A percentile compares a stretch with the other conserved stretches of the same genome.
Evolutionary conservation across 2,888 invertebrate species (phyloP).

Genomic region (Meloe dianella): DNA sequence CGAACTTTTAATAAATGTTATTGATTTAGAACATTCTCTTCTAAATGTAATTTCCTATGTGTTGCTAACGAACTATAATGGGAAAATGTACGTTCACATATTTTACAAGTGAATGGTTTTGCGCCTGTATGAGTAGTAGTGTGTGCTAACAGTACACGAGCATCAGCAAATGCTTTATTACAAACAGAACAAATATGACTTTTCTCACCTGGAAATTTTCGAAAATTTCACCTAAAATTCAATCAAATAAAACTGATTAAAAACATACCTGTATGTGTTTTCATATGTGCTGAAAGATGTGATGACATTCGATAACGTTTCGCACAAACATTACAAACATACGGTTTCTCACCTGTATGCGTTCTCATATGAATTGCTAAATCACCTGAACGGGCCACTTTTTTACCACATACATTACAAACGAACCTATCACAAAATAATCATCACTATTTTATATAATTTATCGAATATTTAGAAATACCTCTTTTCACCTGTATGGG

Average conservation of each 20-base stretch:
- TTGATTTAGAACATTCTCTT: constrained; percentile 14
- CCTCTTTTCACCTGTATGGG: constrained; percentile 41
- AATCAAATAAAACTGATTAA: neutral
- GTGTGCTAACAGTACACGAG: constrained; percentile 37
- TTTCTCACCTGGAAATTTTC: constrained; percentile 41
- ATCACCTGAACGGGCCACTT: constrained; percentile 50
- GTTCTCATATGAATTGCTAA: constrained; percentile 49
- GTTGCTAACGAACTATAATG: constrained; percentile 44
- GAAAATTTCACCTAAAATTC: constrained; percentile 11
- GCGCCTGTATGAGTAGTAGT: constrained; percentile 51
- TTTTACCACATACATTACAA: constrained; percentile 50
- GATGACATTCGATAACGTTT: constrained; percentile 52
- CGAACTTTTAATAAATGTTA: neutral
- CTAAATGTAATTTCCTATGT: constrained; percentile 39
- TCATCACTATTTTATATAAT: neutral
- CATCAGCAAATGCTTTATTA: constrained; percentile 37
- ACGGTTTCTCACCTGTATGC: too few species aligned
- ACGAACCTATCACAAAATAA: constrained; percentile 42
- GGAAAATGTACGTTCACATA: constrained; percentile 51
- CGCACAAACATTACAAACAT: constrained; percentile 47
- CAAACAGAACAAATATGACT: constrained; percentile 39
- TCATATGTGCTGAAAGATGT: constrained; percentile 51
- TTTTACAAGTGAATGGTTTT: constrained; percentile 50
- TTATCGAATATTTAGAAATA: constrained; percentile 5
- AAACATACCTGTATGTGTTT: constrained; percentile 49